Base-by-base conservation (phyloP, 2,113 vertebrate species). In the Mola mola region DNA sequence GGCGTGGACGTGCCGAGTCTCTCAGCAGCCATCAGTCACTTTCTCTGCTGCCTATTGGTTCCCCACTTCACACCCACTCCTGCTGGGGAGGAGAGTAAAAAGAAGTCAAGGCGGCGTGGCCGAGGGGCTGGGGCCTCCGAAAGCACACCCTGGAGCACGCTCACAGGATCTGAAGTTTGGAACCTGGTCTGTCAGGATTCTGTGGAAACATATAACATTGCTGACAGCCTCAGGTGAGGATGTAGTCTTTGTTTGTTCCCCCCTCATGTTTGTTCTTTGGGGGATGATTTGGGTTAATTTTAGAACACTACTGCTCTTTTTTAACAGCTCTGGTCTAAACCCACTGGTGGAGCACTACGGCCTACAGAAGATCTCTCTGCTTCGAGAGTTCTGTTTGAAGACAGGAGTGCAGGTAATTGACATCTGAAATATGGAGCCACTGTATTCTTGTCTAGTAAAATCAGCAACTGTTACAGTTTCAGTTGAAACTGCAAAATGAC, bases 341-440 rank as follows among this genome's bases (percentile, higher is more conserved):
- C 83, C 93, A 47, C 72, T 93, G 33, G 91, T 92, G 29, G 91
- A 93, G 68, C 86, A 81, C 46, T 92, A 90, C 11, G 82, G 89
- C 11, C 64, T 94, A 21, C 93, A 94, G 77, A 93, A 92, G 51
- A 40, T 94, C 31, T 92, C 92, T n/a, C 68, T 94, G 57, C 84
- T 94, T 8, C 86, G 93, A 78, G 91, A 93, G 59, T 90, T 94
- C 62, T 94, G 93, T 73, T 79, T 94, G 58, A 94, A 93, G 78
- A 92, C 86, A 26, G 93, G 93, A 62, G 86, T 94, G 37, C 93
- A 94, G 93, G 93, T 94, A 86, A 49, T 25, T 12, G 1, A 49
- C 6, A 49, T 10, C 12, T 34, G 13, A 41, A 52, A 42, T 56
- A 22, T 56, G 11, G 29, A 51, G 55, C 13, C 3, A 42, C 0